Base-by-base conservation (phyloP, 2,888 invertebrate species). In the Ophraella communa region DNA sequence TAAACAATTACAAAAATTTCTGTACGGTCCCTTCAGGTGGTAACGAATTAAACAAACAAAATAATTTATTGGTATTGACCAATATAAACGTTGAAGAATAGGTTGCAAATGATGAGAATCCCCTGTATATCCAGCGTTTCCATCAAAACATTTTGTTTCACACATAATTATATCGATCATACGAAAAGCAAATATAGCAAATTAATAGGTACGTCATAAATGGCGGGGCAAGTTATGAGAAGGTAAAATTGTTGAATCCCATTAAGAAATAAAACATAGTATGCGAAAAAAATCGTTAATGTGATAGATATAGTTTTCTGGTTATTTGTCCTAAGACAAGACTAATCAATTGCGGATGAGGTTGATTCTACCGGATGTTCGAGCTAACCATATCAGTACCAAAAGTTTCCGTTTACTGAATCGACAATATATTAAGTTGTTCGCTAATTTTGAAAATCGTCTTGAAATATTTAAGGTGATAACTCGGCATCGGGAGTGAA, bases 311-410 rank as follows among this genome's bases (percentile, higher is more conserved):
- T 35, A 39, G 23, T 18, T 58, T 51, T 14, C 8, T 10, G 21
- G 35, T 58, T 58, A 17, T 17, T 57, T 44, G 49, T n/a, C 51
- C 49, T 52, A 58, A 65, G 42, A 58, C 39, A 65, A 55, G 59
- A 60, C 60, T 62, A 62, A 49, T 56, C 21, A 49, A 47, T 24
- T 55, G 44, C 62, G 69, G 69, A 66, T 64, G 69, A 52, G 81
- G 76, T 67, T 60, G 18, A 57, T 20, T 49, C 21, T 45, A 47
- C 65, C 63, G 66, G 65, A 69, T 54, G 61, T 61, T 45, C 52
- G 20, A 55, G 49, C 47, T 49, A 65, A 60, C 57, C 60, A 58
- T 67, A 67, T 65, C 65, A 59, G 57, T 30, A 65, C 42, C 35
- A 56, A 62, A 67, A 62, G 60, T 63, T 53, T 63, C 62, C 67